phyloP scores from a whole-genome alignment of 2,113 vertebrate genomes.

The Strix aluco region DNA sequence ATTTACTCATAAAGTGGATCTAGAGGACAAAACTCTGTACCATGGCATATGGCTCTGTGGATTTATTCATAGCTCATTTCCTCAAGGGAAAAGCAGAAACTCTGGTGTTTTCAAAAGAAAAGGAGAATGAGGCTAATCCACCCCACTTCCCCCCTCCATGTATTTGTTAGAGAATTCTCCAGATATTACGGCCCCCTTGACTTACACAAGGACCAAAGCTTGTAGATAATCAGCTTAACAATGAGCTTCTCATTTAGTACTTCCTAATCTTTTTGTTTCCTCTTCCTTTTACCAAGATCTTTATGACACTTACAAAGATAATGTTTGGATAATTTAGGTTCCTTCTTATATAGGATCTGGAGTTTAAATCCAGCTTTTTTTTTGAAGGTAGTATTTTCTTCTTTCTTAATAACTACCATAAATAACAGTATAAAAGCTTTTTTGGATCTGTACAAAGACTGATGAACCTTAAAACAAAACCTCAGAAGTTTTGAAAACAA shows the following conservation, averaged over 20 bases:
- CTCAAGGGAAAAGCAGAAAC: background rate
- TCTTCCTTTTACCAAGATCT: background rate
- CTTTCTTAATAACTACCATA: background rate
- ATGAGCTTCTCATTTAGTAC: background rate
- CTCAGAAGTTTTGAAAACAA: background rate
- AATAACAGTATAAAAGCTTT: background rate
- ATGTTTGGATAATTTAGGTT: fast-evolving
- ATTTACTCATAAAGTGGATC: background rate
- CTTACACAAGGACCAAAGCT: background rate
- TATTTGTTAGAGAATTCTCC: background rate
- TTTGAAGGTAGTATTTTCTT: background rate
- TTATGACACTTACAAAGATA: background rate
- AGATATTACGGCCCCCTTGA: background rate
- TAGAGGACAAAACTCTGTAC: background rate
- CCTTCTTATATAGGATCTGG: background rate
- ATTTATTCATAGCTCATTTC: background rate
- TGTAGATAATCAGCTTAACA: background rate
- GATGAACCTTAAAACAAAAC: background rate
- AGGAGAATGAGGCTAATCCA: background rate
- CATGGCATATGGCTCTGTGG: background rate
- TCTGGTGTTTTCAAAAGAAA: background rate
- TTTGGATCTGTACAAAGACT: background rate
- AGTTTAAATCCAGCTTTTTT: background rate
- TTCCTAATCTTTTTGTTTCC: background rate
- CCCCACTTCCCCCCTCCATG: fast-evolving